Base-by-base conservation (phyloP, 2,888 invertebrate genomes). In the Caenorhabditis sp. region DNA sequence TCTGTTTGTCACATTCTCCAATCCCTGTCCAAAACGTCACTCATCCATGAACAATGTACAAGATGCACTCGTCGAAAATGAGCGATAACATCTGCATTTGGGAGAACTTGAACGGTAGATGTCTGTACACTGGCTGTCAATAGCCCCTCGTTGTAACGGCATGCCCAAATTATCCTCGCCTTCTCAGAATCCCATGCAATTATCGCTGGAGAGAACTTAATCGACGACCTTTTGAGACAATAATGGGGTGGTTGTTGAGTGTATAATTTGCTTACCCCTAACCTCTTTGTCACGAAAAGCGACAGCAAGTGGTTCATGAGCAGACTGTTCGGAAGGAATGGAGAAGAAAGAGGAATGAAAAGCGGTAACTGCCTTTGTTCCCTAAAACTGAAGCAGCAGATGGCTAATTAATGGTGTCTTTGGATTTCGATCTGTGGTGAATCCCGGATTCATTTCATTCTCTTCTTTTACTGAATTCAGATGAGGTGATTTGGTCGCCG, bases 211-310 rank as follows among this genome's bases (percentile, higher is more conserved):
- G 47, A 41, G 28, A n/a, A 54, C 54, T 54, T 12, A 54, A 26
- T 54, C 56, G 41, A 26, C 70, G 79, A 79, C 79, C 79, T 79
- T 79, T 77, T 70, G 69, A 70, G 41, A 54, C 14, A 54, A 69
- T 79, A 79, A 79, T 79, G 41, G 26, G 70, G 49, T 56, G 64
- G 56, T 79, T 70, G 64, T 56, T 63, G 35, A 47, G 77, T 63
- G 38, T 69, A 69, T 69, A 69, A 77, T 77, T 70, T 63, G 44
- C 77, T 61, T 51, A 68, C 24, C 76, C n/a, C 56, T 41, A 75
- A 12, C 24, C 54, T 47, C 58, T 12, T 38, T 47, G n/a, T 14
- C 26, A 28, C 41, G 6, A 14, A 35, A 56, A 12, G 35, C 49
- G n/a, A 44, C 31, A n/a, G 22, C 26, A 26, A 58, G 41, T 19